Percentiles rank a stretch among this genome's conserved stretches.
These are phyloP conservation scores for Eulemur mongoz DNA, from an alignment of 2,797 vertebrate species.

Conservation along the genomic window DNA sequence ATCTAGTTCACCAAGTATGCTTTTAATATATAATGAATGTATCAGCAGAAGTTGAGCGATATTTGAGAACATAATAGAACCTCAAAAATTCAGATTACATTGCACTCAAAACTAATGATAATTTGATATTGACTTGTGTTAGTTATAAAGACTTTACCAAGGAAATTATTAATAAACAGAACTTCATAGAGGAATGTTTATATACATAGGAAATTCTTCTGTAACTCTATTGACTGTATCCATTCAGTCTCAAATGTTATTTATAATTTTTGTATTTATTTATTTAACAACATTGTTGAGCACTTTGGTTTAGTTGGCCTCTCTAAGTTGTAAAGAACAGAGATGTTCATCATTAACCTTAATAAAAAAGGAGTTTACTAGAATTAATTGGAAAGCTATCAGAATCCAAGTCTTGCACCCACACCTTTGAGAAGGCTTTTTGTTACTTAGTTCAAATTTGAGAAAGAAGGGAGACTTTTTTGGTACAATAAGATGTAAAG, in stretches of 20 bases:
- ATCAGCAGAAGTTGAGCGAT: not conserved
- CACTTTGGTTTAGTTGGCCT: not conserved
- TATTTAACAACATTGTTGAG: not conserved
- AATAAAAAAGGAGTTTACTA: not conserved
- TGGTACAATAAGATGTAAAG: not conserved
- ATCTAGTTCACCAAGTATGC: not conserved
- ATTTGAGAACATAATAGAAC: not conserved
- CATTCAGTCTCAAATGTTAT: not conserved
- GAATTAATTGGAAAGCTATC: not conserved
- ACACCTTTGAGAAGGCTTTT: not conserved
- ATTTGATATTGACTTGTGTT: not conserved
- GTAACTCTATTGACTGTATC: not conserved
- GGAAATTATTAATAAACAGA: not conserved
- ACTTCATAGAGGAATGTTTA: not conserved
- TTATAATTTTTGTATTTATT: not conserved
- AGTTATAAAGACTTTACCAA: slow-evolving; percentile 8
- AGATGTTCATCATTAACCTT: not conserved
- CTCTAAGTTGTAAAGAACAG: not conserved
- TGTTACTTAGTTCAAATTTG: slow-evolving; percentile 17
- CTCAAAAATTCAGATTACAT: not conserved
- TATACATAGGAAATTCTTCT: not conserved
- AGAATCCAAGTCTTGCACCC: not conserved
- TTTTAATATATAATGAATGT: not conserved
- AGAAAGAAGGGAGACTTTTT: not conserved
- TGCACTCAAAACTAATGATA: not conserved